A percentile compares a stretch with the other conserved stretches of the same genome.
phyloP scores from a whole-genome alignment of 2,797 vertebrate species.

The Oreonectes daqikongensis region DNA sequence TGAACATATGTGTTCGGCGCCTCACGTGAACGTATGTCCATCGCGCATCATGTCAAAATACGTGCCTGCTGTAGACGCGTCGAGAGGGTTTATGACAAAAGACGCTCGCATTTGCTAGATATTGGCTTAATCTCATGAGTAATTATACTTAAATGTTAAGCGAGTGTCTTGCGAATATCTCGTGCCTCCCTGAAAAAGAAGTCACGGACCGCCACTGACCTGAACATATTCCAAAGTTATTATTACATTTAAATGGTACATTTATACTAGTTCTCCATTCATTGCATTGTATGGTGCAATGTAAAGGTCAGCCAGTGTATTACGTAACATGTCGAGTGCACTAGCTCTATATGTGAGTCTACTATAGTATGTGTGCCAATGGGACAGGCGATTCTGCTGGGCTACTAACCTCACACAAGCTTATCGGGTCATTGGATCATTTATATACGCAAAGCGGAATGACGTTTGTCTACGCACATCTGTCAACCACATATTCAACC shows the following conservation, averaged over 20 bases:
- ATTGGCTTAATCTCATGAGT: no score
- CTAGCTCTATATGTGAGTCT: neutral
- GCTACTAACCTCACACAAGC: neutral
- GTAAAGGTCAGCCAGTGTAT: constrained; percentile 17
- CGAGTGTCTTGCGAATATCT: no score
- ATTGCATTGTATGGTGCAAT: neutral
- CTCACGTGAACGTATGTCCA: no score
- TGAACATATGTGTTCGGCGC: no score
- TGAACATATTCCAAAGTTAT: neutral
- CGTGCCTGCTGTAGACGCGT: no score
- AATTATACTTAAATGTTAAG: no score
- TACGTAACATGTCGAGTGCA: constrained; percentile 11
- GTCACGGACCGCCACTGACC: no score
- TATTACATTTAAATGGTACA: neutral
- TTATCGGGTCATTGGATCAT: constrained; percentile 3
- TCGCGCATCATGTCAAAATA: no score
- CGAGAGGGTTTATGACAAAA: no score
- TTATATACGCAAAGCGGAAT: neutral
- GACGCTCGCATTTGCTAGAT: no score
- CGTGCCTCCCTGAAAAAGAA: no score
- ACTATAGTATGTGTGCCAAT: constrained; percentile 16
- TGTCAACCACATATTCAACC: neutral
- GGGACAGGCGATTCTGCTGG: neutral
- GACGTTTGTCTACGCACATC: neutral
- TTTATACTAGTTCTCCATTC: no score